Evolutionary conservation across 2,797 vertebrate genomes (phyloP), one percentile per base, ranked within the genome.

Genomic region (Coracias cyanogaster): DNA sequence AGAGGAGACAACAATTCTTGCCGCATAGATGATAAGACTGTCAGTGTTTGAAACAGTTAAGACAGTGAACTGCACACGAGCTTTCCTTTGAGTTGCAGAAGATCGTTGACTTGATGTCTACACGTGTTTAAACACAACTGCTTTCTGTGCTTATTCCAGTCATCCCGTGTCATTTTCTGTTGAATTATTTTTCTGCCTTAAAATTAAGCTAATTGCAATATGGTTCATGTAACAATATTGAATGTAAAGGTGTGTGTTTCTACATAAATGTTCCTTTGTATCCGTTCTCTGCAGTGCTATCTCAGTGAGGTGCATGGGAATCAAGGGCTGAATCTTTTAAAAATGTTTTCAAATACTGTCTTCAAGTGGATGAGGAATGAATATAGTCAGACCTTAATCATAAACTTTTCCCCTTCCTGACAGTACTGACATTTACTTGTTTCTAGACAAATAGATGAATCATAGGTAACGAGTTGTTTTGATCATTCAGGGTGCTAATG

Each of bases 341-440:
- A 81, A 89, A 39, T 64, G 29, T 55, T 33, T 78, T 57, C 33
- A 57, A 87, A 73, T 67, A 35, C 57, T 55, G 6, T 71, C 43
- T 76, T 83, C 49, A 49, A 24, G 51, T 1, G 1, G 51, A 15
- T 37, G 82, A 88, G 54, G 39, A 55, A 93, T 84, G 5, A 84
- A 71, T 85, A n/a, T 15, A 51, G n/a, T 51, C 14, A 4, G 49
- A 91, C 43, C 61, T 94, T 94, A 90, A 78, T 82, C 52, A 86
- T 81, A 65, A 86, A 69, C 41, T 76, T 93, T 54, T 92, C 58
- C n/a, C 13, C 70, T 92, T 94, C 37, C 60, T 94, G 83, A 71
- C 86, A 85, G 83, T 81, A 55, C 65, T 93, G 94, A 71, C 78
- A 87, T 93, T 96, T 93, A 76, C 82, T 95, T 78, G 26, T 82